Percentiles rank a stretch among this genome's conserved stretches.
These are phyloP conservation scores for Mastomys coucha DNA, from an alignment of 2,113 vertebrate species.

Conservation along the genomic window DNA sequence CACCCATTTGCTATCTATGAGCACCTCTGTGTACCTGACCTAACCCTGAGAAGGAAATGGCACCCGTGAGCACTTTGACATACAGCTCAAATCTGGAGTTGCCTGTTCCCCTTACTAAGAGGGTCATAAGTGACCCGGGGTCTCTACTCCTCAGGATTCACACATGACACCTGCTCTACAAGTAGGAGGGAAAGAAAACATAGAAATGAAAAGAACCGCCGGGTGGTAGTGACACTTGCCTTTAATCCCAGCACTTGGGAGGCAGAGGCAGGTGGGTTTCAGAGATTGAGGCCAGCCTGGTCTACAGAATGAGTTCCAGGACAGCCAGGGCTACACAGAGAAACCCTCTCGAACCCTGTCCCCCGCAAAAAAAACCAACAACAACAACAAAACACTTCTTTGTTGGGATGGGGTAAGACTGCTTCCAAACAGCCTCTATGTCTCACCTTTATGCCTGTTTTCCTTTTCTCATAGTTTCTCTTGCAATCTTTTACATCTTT, in stretches of 20 bases:
- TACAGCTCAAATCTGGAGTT: not conserved
- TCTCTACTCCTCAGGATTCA: not conserved
- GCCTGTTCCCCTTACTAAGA: not conserved
- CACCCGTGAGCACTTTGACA: not conserved
- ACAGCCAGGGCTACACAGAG: too few relatives aligned
- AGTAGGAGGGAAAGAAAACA: not conserved
- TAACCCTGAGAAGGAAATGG: not conserved
- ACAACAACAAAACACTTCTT: too few relatives aligned
- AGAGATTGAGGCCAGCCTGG: too few relatives aligned
- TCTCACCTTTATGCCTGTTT: not conserved
- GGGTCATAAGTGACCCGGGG: fast-evolving
- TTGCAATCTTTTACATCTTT: not conserved
- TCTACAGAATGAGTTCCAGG: too few relatives aligned
- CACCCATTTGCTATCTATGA: fast-evolving
- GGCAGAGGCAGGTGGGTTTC: too few relatives aligned
- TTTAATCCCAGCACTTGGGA: too few relatives aligned
- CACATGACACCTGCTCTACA: not conserved
- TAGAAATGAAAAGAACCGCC: not conserved
- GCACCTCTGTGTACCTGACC: not conserved
- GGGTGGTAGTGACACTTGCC: too few relatives aligned
- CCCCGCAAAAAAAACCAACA: too few relatives aligned
- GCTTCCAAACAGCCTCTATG: fast-evolving
- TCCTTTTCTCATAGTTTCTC: not conserved
- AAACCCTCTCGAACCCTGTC: too few relatives aligned
- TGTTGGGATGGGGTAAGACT: not conserved